phyloP scores from a whole-genome alignment of 2,113 vertebrate species.

The Thunnus thynnus region DNA sequence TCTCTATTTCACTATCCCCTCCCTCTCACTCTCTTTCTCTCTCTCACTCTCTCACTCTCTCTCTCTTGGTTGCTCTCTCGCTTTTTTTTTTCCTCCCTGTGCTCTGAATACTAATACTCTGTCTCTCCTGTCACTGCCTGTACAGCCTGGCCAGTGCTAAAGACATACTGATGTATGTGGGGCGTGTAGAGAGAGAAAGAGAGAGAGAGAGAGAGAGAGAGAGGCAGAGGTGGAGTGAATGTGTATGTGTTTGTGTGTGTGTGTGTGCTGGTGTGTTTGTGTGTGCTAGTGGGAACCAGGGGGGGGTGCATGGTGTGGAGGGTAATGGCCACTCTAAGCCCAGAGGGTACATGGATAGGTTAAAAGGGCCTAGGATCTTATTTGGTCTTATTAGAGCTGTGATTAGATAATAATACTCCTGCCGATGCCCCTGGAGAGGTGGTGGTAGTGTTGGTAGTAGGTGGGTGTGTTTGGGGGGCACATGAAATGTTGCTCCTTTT shows the following conservation, averaged over 20 bases:
- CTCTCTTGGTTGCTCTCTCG: slow-evolving; percentile 67
- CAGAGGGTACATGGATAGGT: slow-evolving; percentile 48
- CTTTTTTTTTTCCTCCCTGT: slow-evolving; percentile 76
- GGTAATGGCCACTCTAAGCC: slow-evolving; percentile 52
- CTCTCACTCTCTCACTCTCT: slow-evolving; percentile 37
- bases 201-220: not conserved
- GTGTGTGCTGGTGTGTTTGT: not conserved
- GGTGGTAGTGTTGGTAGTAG: slow-evolving; percentile 25
- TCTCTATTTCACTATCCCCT: slow-evolving; percentile 75
- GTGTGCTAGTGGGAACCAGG: not conserved
- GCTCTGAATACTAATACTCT: slow-evolving; percentile 86
- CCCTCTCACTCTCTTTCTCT: slow-evolving; percentile 66
- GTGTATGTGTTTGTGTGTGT: slow-evolving; percentile 29
- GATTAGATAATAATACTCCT: slow-evolving; percentile 64
- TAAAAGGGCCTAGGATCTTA: slow-evolving; percentile 35
- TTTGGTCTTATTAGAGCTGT: slow-evolving; percentile 63
- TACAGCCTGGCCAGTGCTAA: slow-evolving; percentile 77
- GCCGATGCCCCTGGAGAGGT: slow-evolving; percentile 44
- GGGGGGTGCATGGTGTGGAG: slow-evolving; percentile 24
- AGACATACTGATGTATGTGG: slow-evolving; percentile 84
- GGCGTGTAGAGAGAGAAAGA: slow-evolving; percentile 50
- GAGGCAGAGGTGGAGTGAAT: slow-evolving; percentile 6
- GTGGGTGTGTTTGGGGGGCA: not conserved
- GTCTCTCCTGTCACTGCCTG: slow-evolving; percentile 78
- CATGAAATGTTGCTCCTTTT: slow-evolving; percentile 53